Evolutionary conservation across 53 echinoderm and acorn worm species (phyloP).

Genomic region (Actinopyga echinites): DNA sequence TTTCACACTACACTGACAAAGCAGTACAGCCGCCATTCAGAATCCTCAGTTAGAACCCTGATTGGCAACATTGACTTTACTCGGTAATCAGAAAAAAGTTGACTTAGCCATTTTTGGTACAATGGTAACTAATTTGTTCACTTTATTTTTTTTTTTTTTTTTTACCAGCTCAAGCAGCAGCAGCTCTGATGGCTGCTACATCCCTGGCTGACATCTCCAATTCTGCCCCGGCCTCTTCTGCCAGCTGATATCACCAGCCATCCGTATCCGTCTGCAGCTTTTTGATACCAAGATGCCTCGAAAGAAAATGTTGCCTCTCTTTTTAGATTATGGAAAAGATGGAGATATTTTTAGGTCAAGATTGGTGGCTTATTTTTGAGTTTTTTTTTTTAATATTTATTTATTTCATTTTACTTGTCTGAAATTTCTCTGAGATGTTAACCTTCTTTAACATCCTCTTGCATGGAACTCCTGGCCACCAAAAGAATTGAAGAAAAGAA

Average conservation of each 20-base stretch:
- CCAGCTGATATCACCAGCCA: conserved; percentile 4
- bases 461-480: no score
- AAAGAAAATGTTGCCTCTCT: conserved; percentile 9
- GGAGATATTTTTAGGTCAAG: not conserved
- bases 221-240: conserved; percentile 21
- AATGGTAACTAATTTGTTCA: not conserved
- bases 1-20: no score
- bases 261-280: conserved; percentile 8
- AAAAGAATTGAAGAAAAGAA: no score
- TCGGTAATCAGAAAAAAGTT: not conserved
- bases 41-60: no score
- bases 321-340: not conserved
- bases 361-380: not conserved
- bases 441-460: no score
- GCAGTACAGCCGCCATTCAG: no score
- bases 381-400: not conserved
- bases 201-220: conserved; percentile 40
- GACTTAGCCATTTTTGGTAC: not conserved
- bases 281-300: conserved; percentile 25
- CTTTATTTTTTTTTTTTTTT: not conserved
- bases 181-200: conserved; percentile 35
- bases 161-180: conserved; percentile 31
- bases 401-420: conserved; percentile 2
- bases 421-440: no score
- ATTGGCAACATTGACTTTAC: no score